Conservation (phyloP, 2,888 invertebrate genomes). For the Ariolimax columbianus region DNA sequence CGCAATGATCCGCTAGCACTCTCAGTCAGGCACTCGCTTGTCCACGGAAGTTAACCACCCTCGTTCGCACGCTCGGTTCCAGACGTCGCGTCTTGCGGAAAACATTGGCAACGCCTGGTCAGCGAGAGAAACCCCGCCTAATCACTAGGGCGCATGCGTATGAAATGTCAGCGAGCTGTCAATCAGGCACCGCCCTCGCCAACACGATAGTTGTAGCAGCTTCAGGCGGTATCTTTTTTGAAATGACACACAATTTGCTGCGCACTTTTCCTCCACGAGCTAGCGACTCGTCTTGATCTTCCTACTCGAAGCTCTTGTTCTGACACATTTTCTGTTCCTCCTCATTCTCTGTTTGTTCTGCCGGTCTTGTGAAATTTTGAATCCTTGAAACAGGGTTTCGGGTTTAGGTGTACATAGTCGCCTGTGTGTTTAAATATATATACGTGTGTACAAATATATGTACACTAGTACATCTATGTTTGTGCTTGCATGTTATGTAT, state of each 20-base stretch:
- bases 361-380: no score
- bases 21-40: conserved; percentile 12
- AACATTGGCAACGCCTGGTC: neutral
- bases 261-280: neutral
- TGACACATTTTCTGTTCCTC: neutral
- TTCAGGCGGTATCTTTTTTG: neutral
- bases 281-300: neutral
- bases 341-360: no score
- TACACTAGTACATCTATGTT: no score
- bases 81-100: conserved; percentile 7
- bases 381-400: no score
- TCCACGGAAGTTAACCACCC: conserved; percentile 27
- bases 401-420: no score
- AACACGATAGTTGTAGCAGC: neutral
- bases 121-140: neutral
- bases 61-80: conserved; percentile 44
- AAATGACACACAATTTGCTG: neutral
- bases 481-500: no score
- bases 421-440: no score
- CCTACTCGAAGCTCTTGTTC: neutral
- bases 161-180: conserved; percentile 17
- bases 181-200: neutral
- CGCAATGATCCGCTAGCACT: conserved; percentile 19
- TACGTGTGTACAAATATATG: no score
- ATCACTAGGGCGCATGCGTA: neutral